phyloP scores from a whole-genome alignment of 2,797 vertebrate genomes.

The Heterohyrax brucei region DNA sequence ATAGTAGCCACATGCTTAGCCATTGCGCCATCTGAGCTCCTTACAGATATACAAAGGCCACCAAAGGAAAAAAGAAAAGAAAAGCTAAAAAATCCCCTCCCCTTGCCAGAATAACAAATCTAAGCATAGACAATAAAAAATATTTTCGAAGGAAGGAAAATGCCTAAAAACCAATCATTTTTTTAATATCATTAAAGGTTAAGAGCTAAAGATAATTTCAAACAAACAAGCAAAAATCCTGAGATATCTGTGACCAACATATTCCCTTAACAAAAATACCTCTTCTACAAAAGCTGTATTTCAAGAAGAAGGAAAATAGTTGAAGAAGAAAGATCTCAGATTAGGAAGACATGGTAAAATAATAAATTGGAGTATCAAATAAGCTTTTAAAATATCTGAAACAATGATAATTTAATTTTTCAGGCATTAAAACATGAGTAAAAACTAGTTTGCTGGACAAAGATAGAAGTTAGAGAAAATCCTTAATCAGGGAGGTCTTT shows the following conservation, averaged over 20 bases:
- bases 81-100: not conserved
- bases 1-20: too few relatives aligned
- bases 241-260: not conserved
- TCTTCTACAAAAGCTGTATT: not conserved
- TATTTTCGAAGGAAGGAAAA: constrained; percentile 34
- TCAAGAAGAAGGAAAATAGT: not conserved
- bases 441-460: not conserved
- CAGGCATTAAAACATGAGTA: not conserved
- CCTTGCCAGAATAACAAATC: not conserved
- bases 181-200: not conserved
- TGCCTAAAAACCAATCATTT: not conserved
- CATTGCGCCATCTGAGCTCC: too few relatives aligned
- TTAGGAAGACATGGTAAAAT: not conserved
- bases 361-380: constrained; percentile 29
- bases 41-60: not conserved
- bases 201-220: not conserved
- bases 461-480: not conserved
- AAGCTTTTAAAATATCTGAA: not conserved
- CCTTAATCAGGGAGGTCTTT: not conserved
- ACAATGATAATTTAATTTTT: not conserved
- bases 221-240: not conserved
- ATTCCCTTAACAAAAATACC: not conserved
- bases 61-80: not conserved
- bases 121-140: constrained; percentile 5
- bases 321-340: not conserved